Percentiles rank a stretch among this genome's conserved stretches.
Conservation (phyloP, 2,113 vertebrate species). For the Cyanistes caeruleus region DNA sequence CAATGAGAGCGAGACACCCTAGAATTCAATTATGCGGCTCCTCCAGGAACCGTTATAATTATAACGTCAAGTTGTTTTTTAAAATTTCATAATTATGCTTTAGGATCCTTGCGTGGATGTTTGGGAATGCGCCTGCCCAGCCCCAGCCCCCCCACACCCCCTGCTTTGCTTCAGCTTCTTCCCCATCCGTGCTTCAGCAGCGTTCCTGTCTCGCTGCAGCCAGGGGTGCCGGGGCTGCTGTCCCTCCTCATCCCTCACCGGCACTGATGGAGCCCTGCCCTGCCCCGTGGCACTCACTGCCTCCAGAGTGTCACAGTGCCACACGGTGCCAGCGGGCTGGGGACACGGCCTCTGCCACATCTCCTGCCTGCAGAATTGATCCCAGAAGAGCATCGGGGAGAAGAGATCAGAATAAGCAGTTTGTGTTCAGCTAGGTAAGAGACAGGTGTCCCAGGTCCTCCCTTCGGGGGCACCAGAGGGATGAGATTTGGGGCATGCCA, state of each 20-base stretch:
- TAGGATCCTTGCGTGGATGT: slow-evolving; percentile 36
- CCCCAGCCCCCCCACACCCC: fast-evolving
- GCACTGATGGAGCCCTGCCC: fast-evolving
- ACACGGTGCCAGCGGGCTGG: fast-evolving
- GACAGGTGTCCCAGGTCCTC: neutral
- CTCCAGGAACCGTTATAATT: slow-evolving; percentile 62
- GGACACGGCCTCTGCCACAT: fast-evolving
- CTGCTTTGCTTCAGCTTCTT: neutral
- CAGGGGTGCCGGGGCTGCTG: neutral
- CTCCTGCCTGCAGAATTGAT: neutral
- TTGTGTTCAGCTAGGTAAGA: neutral
- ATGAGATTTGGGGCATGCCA: neutral
- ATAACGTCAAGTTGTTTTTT: slow-evolving; percentile 68
- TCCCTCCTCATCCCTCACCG: neutral
- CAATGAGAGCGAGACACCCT: slow-evolving; percentile 58
- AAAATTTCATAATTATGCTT: slow-evolving; percentile 69
- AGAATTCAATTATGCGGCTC: slow-evolving; percentile 58
- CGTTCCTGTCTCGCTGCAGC: neutral
- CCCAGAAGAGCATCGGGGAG: neutral
- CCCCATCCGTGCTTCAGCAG: fast-evolving
- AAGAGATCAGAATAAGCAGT: fast-evolving
- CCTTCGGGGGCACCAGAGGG: neutral
- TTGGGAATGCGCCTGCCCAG: neutral
- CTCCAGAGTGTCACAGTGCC: fast-evolving
- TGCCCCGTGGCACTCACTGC: fast-evolving